Base-by-base conservation (phyloP, 2,888 invertebrate genomes). In the Erebia palarica region DNA sequence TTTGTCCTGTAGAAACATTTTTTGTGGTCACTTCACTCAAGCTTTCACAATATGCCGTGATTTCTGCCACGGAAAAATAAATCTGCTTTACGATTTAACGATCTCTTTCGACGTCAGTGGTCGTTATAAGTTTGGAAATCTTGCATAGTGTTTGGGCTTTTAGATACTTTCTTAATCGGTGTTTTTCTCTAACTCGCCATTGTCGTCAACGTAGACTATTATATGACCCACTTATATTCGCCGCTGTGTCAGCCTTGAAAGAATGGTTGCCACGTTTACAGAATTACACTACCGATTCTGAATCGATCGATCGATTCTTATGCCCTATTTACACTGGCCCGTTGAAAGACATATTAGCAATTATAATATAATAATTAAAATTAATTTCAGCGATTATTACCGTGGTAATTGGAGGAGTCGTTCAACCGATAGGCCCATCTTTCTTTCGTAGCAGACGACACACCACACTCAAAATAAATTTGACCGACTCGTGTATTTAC, bases 11-110 rank as follows among this genome's bases (percentile, higher is more conserved):
- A 14, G 16, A 44, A 67, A 49, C 14, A 11, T 8, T 7, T 27
- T 10, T 14, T 5, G 10, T 68, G 57, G 47, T 49, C 27, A 61
- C 51, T 16, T 18, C 42, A 68, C 60, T 65, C 13, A 61, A 70
- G 68, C 67, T 67, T 64, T 64, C 67, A 67, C 73, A 70, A 71
- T 71, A 63, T 72, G 71, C 57, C 58, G 66, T 74, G 61, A 73
- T 73, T 67, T 72, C 65, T 70, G 66, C 72, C 71, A 58, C 73
- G 77, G 66, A 72, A 63, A 63, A 75, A 74, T 75, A 76, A 73
- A 73, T 71, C 68, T 69, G 42, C 18, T 51, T 51, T 55, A 55
- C 55, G 55, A 27, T 70, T 77, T 77, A 75, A 78, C 69, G 75
- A 72, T 70, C 69, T 68, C 53, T 61, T 61, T 60, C 59, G 36